Evolutionary conservation across 2,888 invertebrate genomes (phyloP).

Genomic region (Scaeva pyrastri): DNA sequence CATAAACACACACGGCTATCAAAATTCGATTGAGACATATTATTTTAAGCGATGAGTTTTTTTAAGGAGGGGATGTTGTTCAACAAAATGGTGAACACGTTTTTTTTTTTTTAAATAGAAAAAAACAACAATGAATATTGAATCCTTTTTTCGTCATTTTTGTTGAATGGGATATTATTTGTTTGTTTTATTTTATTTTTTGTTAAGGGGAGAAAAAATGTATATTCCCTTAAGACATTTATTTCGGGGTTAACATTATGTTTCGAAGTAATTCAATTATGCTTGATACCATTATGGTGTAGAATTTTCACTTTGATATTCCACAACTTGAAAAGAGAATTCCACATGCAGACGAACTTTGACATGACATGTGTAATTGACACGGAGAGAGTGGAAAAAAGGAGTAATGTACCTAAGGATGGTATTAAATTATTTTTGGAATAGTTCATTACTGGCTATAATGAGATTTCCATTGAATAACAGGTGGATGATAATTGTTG

Average conservation of each 20-base stretch:
- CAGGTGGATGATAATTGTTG: no score
- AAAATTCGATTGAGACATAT: conserved; percentile 47
- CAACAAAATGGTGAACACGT: background rate
- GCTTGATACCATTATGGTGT: background rate
- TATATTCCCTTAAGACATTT: background rate
- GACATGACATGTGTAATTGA: no score
- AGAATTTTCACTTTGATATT: no score
- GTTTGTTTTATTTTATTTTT: background rate
- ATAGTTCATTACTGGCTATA: no score
- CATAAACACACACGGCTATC: conserved; percentile 30
- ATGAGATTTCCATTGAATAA: no score
- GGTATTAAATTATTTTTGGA: no score
- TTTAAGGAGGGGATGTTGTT: background rate
- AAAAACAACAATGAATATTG: background rate
- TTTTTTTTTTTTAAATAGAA: background rate
- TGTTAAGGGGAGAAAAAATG: background rate
- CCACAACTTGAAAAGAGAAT: no score
- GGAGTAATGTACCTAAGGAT: no score
- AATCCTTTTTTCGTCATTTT: background rate
- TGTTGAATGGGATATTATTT: background rate
- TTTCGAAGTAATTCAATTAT: background rate
- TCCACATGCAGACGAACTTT: no score
- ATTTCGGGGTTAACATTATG: background rate
- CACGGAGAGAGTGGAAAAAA: no score
- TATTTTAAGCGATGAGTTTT: conserved; percentile 2